Base-by-base conservation (phyloP, 2,888 invertebrate species). In the Drosophila cracens region DNA sequence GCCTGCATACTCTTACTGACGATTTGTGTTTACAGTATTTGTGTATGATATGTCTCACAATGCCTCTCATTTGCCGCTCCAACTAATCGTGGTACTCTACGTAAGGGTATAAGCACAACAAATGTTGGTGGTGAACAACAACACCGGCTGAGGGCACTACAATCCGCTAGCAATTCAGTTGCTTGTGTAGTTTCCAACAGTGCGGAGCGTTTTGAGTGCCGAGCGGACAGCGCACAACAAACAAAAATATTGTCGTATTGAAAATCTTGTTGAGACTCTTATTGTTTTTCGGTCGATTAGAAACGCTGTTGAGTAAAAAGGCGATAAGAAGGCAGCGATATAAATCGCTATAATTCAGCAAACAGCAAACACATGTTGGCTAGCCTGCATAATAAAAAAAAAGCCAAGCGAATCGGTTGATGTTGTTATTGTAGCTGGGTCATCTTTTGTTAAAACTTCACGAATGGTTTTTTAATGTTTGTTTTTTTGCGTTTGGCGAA, bases 341-440 rank as follows among this genome's bases (percentile, higher is more conserved):
- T 61, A 70, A 81, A 79, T 80, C 82, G 77, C 79, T 60, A 61
- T 21, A 67, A 71, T 69, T 74, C 72, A 77, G 77, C 74, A 73
- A 48, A 61, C 18, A 61, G 46, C 13, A 46, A 46, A 16, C 46
- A 46, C 25, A 80, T 67, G 51, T 67, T 65, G 67, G 63, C 61
- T 27, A 27, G 25, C 36, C 25, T 27, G 36, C 34, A 34, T 34
- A 61, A 70, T 49, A 64, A 49, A 62, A 76, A 76, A 18, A 49
- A n/a, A 6, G 11, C 51, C 18, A 21, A 59, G 52, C 68, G 53
- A 31, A 56, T 62, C 60, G 69, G n/a, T 51, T 59, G 25, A 46
- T 46, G 61, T 31, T 68, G 56, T 29, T 62, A 40, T 66, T 68
- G 64, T 62, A 67, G 51, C 73, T 72, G 66, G 38, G 70, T 70